Conservation (phyloP, 2,888 invertebrate genomes). For the Pristionchus exspectatus region DNA sequence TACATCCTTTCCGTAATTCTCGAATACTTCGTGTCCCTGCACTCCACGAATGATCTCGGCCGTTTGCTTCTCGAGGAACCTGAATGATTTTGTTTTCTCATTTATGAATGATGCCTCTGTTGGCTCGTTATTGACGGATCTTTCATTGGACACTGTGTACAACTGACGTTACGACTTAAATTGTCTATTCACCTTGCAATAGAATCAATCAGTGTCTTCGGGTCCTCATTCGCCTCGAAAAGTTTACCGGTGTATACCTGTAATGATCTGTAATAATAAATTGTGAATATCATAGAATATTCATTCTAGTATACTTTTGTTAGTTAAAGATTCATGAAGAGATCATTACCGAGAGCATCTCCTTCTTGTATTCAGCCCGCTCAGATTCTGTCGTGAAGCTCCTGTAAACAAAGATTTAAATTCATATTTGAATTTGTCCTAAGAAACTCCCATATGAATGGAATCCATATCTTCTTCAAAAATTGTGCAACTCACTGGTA, state of each 20-base stretch:
- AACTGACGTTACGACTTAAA: not conserved
- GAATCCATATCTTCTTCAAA: not conserved
- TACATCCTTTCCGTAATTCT: not conserved
- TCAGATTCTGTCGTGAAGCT: not conserved
- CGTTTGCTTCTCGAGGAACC: not conserved
- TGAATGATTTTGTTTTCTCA: not conserved
- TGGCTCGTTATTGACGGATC: not conserved
- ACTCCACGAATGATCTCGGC: not conserved
- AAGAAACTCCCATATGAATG: not conserved
- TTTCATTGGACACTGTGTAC: no score
- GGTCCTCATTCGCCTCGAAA: not conserved
- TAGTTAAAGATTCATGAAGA: no score
- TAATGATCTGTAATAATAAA: not conserved
- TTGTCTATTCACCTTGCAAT: not conserved
- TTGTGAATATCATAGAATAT: no score
- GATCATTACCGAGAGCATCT: not conserved
- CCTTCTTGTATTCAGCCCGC: not conserved
- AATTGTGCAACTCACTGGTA: not conserved
- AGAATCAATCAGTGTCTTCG: not conserved
- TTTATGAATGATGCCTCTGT: not conserved
- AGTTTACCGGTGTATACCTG: not conserved
- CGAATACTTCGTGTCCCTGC: not conserved
- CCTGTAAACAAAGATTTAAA: not conserved
- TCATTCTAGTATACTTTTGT: no score
- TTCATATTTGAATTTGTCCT: not conserved